phyloP scores from a whole-genome alignment of 2,888 invertebrate genomes.

The Flexamia atlantica region DNA sequence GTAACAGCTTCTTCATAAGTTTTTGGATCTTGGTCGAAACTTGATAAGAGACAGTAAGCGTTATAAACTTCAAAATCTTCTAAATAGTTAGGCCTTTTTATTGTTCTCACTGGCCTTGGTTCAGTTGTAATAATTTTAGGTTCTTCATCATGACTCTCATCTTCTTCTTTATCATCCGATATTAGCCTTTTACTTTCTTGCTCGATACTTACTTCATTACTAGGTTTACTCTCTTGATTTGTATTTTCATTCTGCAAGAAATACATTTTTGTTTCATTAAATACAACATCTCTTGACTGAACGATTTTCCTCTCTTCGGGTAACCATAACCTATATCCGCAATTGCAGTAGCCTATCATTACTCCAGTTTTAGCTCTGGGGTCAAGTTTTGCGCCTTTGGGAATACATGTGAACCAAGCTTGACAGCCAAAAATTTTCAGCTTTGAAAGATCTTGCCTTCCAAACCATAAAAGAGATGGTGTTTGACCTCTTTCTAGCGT shows the following conservation, averaged over 20 bases:
- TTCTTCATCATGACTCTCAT: not conserved
- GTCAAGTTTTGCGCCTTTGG: conserved; percentile 61
- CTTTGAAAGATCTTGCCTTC: conserved; percentile 61
- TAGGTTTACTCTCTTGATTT: not conserved
- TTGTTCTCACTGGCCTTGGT: conserved; percentile 29
- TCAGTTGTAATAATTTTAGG: conserved; percentile 26
- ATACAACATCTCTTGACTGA: conserved; percentile 61
- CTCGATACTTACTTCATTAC: no score
- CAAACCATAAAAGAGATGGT: conserved; percentile 63
- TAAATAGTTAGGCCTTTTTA: conserved; percentile 9
- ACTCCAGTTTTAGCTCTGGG: conserved; percentile 59
- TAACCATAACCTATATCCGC: conserved; percentile 43
- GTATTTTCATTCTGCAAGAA: conserved; percentile 36
- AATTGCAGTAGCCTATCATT: conserved; percentile 63
- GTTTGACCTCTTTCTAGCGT: conserved; percentile 55
- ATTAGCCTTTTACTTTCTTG: not conserved
- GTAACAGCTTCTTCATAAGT: conserved; percentile 63
- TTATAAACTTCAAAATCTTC: conserved; percentile 64
- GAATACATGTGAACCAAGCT: conserved; percentile 58
- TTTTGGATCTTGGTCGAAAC: conserved; percentile 29
- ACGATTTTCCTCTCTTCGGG: conserved; percentile 59
- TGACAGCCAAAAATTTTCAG: conserved; percentile 67
- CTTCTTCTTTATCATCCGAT: not conserved
- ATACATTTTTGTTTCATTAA: conserved; percentile 58
- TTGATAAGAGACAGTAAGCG: conserved; percentile 62